A percentile compares a stretch with the other conserved stretches of the same genome.
phyloP scores from a whole-genome alignment of 1,140 invertebrate genomes.

The Apis florea region DNA sequence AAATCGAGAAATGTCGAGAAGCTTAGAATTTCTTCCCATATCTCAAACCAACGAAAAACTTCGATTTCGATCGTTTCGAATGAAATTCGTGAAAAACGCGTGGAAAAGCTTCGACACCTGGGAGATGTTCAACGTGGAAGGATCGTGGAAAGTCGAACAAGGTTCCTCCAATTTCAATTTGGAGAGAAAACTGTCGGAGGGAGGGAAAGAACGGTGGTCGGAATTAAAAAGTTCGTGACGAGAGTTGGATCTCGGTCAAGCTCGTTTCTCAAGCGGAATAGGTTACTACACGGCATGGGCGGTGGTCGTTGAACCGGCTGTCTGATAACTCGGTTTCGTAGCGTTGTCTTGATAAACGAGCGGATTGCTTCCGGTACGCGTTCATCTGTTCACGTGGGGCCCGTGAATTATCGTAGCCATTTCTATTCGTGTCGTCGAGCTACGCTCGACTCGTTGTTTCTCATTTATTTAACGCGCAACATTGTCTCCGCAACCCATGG shows the following conservation, averaged over 20 bases:
- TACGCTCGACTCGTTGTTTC: not conserved
- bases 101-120: too few relatives aligned
- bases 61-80: too few relatives aligned
- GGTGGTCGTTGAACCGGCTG: conserved; percentile 43
- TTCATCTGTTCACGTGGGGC: conserved; percentile 22
- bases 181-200: not conserved
- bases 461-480: not conserved
- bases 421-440: conserved; percentile 7
- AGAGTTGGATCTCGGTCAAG: conserved; percentile 35
- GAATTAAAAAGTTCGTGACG: not conserved
- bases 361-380: conserved; percentile 32
- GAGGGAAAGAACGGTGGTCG: too few relatives aligned
- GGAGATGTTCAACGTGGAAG: too few relatives aligned
- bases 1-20: too few relatives aligned
- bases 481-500: not conserved
- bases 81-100: too few relatives aligned
- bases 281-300: conserved; percentile 20
- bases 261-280: conserved; percentile 18
- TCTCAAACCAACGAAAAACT: too few relatives aligned
- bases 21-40: too few relatives aligned
- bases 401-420: conserved; percentile 17
- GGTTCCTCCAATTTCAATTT: too few relatives aligned
- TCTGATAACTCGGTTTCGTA: conserved; percentile 47
- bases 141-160: too few relatives aligned
- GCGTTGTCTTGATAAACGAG: conserved; percentile 35